Evolutionary conservation across 2,888 invertebrate genomes (phyloP), one percentile per base, ranked within the genome.

Genomic region (Heliconius sara): DNA sequence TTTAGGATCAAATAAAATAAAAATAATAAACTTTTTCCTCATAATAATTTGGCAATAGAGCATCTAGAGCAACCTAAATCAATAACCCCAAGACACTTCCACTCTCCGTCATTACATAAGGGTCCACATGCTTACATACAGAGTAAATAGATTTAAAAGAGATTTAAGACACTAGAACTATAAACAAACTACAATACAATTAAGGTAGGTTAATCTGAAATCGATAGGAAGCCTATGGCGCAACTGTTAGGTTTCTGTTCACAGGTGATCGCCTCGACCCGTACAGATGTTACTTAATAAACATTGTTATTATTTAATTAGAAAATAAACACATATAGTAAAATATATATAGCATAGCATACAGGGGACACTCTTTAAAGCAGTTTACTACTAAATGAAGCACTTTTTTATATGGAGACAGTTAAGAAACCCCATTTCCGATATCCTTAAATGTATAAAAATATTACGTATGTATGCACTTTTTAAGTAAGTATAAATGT

Each of bases 181-280:
- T 73, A 73, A 81, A 79, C 79, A 79, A 72, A 73, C 60, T 76
- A 60, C 81, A 81, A 83, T 83, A 79, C 83, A 83, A 83, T 83
- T 83, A 83, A 77, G 78, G 74, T 72, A 79, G 77, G 79, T 73
- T 83, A 83, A 83, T 83, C 83, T 79, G 81, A 80, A 83, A 83
- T 83, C 83, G 79, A 83, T 83, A 83, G 43, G 80, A 83, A 83
- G 81, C 80, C 83, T 66, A 65, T 60, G 70, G 67, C 71, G 80
- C 57, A 47, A 30, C 77, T 78, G 82, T 79, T 76, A 75, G 83
- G 83, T 81, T 83, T 83, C 83, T 52, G 78, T 76, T 82, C 75
- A 79, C 81, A 80, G 76, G 39, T 77, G 74, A 77, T 75, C 70
- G 70, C 43, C 19, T 73, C 60, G 22, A 7, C 34, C 25, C 39